phyloP scores from a whole-genome alignment of 2,797 vertebrate genomes.

The Pseudocheirus occidentalis region DNA sequence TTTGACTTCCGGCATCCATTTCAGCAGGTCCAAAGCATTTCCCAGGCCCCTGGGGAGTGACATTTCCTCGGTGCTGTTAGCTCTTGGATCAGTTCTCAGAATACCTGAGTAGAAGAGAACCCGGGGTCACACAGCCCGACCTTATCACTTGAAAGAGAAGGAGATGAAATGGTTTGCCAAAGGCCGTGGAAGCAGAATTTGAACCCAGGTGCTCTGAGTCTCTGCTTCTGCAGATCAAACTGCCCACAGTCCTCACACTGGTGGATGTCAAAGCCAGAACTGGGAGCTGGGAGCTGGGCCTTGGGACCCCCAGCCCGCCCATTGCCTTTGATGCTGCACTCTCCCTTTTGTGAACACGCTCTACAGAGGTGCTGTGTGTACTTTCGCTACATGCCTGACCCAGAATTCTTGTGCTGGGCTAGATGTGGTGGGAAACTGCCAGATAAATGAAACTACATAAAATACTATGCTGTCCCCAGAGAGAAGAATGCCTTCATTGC shows the following conservation, averaged over 20 bases:
- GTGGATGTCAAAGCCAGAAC: not conserved
- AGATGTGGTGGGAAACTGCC: not conserved
- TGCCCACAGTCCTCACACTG: not conserved
- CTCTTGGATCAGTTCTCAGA: not conserved
- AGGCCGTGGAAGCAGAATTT: not conserved
- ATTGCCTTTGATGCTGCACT: not conserved
- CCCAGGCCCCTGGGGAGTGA: not conserved
- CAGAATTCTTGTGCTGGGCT: not conserved
- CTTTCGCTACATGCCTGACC: not conserved
- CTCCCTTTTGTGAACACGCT: not conserved
- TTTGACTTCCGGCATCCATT: not conserved
- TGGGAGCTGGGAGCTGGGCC: not conserved
- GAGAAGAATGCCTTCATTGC: not conserved
- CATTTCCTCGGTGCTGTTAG: not conserved
- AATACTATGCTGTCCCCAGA: not conserved
- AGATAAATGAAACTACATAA: not conserved
- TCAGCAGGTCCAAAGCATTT: not conserved
- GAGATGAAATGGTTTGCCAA: not conserved
- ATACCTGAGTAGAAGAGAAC: not conserved
- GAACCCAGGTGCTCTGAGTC: not conserved
- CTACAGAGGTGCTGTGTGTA: not conserved
- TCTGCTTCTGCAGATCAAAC: not conserved
- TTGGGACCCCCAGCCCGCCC: not conserved
- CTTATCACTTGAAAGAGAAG: not conserved
- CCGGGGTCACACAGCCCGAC: not conserved